phyloP scores from a whole-genome alignment of 1,140 invertebrate genomes.

The Tetraneura akinire region DNA sequence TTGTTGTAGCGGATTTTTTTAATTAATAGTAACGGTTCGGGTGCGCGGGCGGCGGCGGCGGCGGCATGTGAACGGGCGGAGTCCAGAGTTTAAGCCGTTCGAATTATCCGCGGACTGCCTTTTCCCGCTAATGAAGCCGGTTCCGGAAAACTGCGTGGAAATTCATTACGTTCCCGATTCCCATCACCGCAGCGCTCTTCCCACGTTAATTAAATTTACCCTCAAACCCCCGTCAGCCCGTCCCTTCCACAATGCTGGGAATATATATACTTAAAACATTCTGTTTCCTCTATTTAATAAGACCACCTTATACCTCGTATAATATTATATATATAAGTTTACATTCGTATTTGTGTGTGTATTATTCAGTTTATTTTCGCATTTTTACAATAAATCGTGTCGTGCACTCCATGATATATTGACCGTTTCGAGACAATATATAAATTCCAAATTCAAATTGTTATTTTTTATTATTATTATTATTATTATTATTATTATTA shows the following conservation, averaged over 20 bases:
- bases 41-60: neutral
- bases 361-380: no score
- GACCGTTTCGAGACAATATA: no score
- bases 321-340: neutral
- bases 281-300: slow-evolving; percentile 5
- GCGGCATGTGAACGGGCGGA: neutral
- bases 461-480: no score
- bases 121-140: slow-evolving; percentile 39
- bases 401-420: no score
- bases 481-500: no score
- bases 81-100: slow-evolving; percentile 21
- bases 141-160: slow-evolving; percentile 45
- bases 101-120: slow-evolving; percentile 38
- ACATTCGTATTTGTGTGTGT: no score
- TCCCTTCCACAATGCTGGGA: neutral
- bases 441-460: no score
- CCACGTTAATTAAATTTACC: slow-evolving; percentile 43
- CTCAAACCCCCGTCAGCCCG: neutral
- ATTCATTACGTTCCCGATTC: slow-evolving; percentile 43
- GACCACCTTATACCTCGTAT: neutral
- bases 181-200: slow-evolving; percentile 1
- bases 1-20: slow-evolving; percentile 38
- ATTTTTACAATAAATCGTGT: no score
- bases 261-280: neutral
- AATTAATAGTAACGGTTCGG: slow-evolving; percentile 42